Evolutionary conservation across 2,888 invertebrate species (phyloP).

Genomic region (Cotesia congregata): DNA sequence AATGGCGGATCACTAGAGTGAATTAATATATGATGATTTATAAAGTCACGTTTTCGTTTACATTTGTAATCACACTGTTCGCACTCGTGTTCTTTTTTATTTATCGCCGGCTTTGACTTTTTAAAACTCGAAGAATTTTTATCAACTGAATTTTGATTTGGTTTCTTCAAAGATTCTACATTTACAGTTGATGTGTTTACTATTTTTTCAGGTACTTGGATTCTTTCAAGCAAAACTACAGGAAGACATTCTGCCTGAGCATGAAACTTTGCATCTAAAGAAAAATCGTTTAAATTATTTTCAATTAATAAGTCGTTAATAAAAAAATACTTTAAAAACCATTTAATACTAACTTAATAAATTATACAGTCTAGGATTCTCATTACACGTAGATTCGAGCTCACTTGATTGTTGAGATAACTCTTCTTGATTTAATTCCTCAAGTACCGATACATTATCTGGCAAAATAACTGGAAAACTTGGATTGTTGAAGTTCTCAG

Average conservation of each 20-base stretch:
- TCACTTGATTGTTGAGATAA: too few relatives aligned
- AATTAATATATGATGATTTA: not conserved
- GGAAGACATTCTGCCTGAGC: not conserved
- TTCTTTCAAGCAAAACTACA: not conserved
- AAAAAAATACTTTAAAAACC: too few relatives aligned
- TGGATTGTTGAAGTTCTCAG: too few relatives aligned
- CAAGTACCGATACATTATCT: too few relatives aligned
- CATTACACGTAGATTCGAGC: too few relatives aligned
- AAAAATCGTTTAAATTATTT: too few relatives aligned
- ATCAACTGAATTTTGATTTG: not conserved
- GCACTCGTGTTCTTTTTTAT: not conserved
- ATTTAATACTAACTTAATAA: too few relatives aligned
- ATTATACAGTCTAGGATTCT: too few relatives aligned
- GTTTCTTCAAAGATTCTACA: not conserved
- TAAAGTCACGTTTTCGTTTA: not conserved
- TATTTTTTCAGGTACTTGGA: not conserved
- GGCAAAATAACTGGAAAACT: too few relatives aligned
- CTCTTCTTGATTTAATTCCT: too few relatives aligned
- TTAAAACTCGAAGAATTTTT: not conserved
- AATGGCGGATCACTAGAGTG: not conserved
- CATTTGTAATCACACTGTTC: not conserved
- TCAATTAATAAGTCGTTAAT: too few relatives aligned
- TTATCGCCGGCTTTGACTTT: too few relatives aligned
- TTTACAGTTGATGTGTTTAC: not conserved
- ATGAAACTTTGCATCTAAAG: not conserved